phyloP scores from a whole-genome alignment of 2,797 vertebrate genomes.

The Rhabdophis nuchalis region DNA sequence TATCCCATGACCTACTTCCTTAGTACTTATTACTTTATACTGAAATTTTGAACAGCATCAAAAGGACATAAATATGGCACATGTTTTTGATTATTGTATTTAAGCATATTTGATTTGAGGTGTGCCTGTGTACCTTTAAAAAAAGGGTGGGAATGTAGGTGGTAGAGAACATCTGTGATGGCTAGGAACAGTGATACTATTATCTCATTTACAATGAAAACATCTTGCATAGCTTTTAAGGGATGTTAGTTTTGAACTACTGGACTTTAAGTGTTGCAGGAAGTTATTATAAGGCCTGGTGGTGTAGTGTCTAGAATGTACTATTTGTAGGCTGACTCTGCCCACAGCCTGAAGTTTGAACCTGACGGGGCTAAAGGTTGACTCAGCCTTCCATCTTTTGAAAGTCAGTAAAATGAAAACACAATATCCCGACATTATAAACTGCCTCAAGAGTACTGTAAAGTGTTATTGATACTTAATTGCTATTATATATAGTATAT shows the following conservation, averaged over 20 bases:
- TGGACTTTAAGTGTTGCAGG: slow-evolving; percentile 2
- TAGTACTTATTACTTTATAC: neutral
- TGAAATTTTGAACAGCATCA: neutral
- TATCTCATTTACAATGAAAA: accelerated
- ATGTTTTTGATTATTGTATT: neutral
- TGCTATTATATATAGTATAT: neutral
- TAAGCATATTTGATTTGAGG: neutral
- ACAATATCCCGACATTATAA: neutral
- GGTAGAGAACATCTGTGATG: neutral
- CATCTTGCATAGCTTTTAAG: neutral
- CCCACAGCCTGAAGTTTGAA: neutral
- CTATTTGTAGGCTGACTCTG: neutral
- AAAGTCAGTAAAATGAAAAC: neutral
- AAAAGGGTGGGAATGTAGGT: neutral
- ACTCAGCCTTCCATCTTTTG: neutral
- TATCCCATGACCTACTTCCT: neutral
- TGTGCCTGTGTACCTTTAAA: neutral
- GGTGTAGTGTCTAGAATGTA: neutral
- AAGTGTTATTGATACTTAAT: neutral
- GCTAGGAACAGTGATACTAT: neutral
- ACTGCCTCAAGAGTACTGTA: neutral
- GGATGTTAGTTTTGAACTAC: neutral
- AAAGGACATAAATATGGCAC: neutral
- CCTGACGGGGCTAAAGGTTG: neutral
- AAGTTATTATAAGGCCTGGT: neutral